A percentile compares a stretch with the other conserved stretches of the same genome.
These are phyloP conservation scores for Dryocosmus kuriphilus DNA, from an alignment of 2,888 invertebrate genomes.

Conservation along the genomic window DNA sequence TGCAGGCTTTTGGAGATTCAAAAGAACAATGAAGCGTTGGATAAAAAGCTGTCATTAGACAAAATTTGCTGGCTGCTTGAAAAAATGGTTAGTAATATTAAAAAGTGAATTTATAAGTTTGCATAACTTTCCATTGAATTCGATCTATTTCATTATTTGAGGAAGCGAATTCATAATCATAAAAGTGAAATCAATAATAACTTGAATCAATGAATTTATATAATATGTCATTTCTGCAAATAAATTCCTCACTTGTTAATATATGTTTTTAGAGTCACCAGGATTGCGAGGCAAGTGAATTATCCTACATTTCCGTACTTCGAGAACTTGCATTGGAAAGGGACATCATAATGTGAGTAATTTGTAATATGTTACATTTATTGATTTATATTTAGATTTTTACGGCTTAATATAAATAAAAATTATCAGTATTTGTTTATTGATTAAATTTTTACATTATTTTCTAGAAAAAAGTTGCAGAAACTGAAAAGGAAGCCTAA, in stretches of 20 bases:
- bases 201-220: background rate
- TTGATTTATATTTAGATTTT: background rate
- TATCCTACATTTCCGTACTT: background rate
- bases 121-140: background rate
- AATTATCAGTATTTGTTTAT: too few species aligned
- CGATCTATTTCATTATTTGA: background rate
- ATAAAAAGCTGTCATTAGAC: conserved; percentile 1
- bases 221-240: background rate
- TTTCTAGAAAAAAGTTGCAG: background rate
- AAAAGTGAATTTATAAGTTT: background rate
- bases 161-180: background rate
- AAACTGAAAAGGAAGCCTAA: background rate
- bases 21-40: background rate
- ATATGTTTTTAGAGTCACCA: background rate
- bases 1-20: background rate
- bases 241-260: background rate
- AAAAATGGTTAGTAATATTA: background rate
- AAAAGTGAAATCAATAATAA: background rate
- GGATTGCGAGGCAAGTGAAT: background rate
- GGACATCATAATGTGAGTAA: background rate
- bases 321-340: background rate
- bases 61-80: background rate
- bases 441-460: background rate
- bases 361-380: background rate
- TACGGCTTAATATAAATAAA: too few species aligned